Conservation (phyloP, 2,113 vertebrate species). For the Donacobius atricapilla region DNA sequence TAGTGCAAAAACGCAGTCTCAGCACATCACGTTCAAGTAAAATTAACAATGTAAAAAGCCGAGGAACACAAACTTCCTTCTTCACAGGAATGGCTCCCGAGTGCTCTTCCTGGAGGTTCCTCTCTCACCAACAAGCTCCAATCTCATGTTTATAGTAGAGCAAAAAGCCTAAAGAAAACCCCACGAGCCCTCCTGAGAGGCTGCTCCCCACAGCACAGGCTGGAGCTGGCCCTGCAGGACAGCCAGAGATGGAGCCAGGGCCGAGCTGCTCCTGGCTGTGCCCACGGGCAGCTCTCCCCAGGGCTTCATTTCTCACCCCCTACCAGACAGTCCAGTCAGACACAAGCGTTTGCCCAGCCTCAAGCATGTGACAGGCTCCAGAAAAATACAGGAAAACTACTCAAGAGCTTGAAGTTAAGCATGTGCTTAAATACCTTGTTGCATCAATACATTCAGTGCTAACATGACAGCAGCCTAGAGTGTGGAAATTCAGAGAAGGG, state of each 20-base stretch:
- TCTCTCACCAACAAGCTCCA: background rate
- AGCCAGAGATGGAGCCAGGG: background rate
- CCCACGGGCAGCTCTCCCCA: background rate
- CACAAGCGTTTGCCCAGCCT: background rate
- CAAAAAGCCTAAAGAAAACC: constrained; percentile 31
- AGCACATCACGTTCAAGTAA: constrained; percentile 60
- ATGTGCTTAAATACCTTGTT: background rate
- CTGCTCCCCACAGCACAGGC: background rate
- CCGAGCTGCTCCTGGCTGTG: background rate
- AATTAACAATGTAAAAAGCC: constrained; percentile 29
- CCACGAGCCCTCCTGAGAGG: background rate
- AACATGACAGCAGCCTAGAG: background rate
- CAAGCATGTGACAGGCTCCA: background rate
- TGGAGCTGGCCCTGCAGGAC: background rate
- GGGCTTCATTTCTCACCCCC: background rate
- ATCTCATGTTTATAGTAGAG: background rate
- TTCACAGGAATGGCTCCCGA: background rate
- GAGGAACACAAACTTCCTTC: background rate
- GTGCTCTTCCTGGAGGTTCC: background rate
- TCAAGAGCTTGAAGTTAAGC: background rate
- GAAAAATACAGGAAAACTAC: background rate
- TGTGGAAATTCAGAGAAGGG: background rate
- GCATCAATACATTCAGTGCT: background rate
- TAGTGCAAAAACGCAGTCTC: constrained; percentile 68
- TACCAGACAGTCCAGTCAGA: background rate